A percentile compares a stretch with the other conserved stretches of the same genome.
Evolutionary conservation across 2,888 invertebrate species (phyloP).

Genomic region (Hymenopus coronatus): DNA sequence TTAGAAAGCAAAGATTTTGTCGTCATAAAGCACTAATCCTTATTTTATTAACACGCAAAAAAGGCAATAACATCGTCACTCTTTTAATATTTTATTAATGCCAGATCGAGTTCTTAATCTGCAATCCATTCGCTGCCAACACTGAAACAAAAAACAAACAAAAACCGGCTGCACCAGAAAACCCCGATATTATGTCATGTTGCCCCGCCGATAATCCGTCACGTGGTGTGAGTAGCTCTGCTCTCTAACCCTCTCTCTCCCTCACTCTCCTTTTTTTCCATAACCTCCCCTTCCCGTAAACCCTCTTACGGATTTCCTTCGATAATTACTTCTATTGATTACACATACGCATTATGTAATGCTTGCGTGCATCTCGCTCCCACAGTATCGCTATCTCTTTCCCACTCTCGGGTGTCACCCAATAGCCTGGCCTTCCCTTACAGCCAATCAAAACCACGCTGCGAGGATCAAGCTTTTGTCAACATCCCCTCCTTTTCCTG

Average conservation of each 20-base stretch:
- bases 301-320: slow-evolving; percentile 7
- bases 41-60: background rate
- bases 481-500: slow-evolving; percentile 20
- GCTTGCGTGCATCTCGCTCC: background rate
- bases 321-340: slow-evolving; percentile 26
- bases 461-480: slow-evolving; percentile 27
- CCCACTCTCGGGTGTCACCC: background rate
- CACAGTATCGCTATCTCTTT: background rate
- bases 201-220: background rate
- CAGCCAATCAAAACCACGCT: slow-evolving; percentile 28
- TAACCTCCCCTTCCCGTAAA: background rate
- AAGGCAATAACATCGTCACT: background rate
- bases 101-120: background rate
- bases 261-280: background rate
- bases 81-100: background rate
- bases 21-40: background rate
- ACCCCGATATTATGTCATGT: background rate
- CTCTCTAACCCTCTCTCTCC: background rate
- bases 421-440: slow-evolving; percentile 17
- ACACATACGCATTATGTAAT: slow-evolving; percentile 23
- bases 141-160: background rate
- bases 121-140: background rate
- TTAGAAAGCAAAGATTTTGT: background rate
- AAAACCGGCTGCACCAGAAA: background rate
- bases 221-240: background rate